Evolutionary conservation across 1,140 invertebrate species (phyloP).

Genomic region (Drosophila tani): DNA sequence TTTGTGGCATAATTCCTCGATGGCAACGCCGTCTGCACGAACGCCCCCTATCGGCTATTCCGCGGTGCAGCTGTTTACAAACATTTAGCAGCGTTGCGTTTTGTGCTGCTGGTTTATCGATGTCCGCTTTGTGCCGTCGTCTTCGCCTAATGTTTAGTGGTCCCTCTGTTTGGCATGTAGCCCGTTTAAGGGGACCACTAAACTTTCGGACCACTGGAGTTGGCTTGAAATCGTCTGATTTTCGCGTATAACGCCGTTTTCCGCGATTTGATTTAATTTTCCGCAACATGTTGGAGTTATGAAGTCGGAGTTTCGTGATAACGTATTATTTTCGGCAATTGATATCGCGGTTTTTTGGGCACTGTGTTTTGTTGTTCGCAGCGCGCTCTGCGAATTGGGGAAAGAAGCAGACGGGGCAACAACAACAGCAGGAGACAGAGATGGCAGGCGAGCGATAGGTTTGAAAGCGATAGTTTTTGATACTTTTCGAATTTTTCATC

Average conservation of each 20-base stretch:
- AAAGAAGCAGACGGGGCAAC: conserved; percentile 37
- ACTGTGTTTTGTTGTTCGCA: conserved; percentile 42
- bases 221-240: conserved; percentile 56
- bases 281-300: conserved; percentile 17
- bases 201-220: conserved; percentile 67
- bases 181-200: conserved; percentile 66
- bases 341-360: conserved; percentile 31
- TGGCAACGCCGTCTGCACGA: conserved; percentile 54
- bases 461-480: conserved; percentile 3
- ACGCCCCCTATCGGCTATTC: conserved; percentile 49
- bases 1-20: conserved; percentile 1
- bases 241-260: conserved; percentile 14
- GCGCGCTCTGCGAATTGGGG: conserved; percentile 40
- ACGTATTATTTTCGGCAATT: conserved; percentile 31
- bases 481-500: conserved; percentile 4
- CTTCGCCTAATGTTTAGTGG: conserved; percentile 77
- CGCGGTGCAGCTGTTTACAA: conserved; percentile 60
- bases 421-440: conserved; percentile 28
- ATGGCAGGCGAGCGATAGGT: conserved; percentile 17
- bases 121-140: conserved; percentile 51
- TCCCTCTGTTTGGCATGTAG: conserved; percentile 74
- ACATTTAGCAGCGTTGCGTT: conserved; percentile 63
- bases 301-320: not conserved
- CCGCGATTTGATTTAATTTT: conserved; percentile 17
- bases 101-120: conserved; percentile 72